Evolutionary conservation across 2,113 vertebrate species (phyloP), one percentile per base, ranked within the genome.

Genomic region (Paramisgurnus dabryanus): DNA sequence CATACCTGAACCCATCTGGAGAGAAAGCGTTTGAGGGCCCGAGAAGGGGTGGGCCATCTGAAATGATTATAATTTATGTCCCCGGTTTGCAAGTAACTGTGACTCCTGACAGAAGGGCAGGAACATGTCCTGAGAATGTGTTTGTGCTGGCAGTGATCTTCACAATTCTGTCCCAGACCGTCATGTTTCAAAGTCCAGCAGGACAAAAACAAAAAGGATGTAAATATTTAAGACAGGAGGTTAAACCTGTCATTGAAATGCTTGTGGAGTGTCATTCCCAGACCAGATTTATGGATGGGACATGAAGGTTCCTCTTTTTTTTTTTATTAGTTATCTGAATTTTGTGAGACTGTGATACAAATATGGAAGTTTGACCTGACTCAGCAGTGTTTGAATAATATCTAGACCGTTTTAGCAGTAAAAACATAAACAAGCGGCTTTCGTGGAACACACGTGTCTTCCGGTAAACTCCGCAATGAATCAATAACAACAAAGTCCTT

Each of bases 21-120:
- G 70, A n/a, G 45, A 34, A 22, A 60, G 18, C 11, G 34, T 49
- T 63, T 84, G 58, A 76, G 75, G 34, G 70, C 40, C n/a, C 6
- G 49, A 49, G 55, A 39, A 40, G 57, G 60, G 40, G 45, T 53
- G 6, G 64, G n/a, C 53, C 55, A 70, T 76, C 72, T 80, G 78
- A 81, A 79, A 84, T 12, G 60, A 82, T 57, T 76, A 60, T 84
- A 83, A 85, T 85, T 85, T 84, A 87, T 85, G 85, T 81, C 81
- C 80, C 43, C 18, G 63, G 72, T 84, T 89, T 80, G 81, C 86
- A 84, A 84, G 83, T 84, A 82, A 83, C 83, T 87, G 87, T 84
- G 83, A 87, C 78, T 87, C 84, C 80, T 87, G 76, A 87, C 84
- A 84, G 85, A 86, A 71, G 82, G 58, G 69, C 83, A 81, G 83